Conservation (phyloP, 2,888 invertebrate species). For the Tanypteryx hageni region DNA sequence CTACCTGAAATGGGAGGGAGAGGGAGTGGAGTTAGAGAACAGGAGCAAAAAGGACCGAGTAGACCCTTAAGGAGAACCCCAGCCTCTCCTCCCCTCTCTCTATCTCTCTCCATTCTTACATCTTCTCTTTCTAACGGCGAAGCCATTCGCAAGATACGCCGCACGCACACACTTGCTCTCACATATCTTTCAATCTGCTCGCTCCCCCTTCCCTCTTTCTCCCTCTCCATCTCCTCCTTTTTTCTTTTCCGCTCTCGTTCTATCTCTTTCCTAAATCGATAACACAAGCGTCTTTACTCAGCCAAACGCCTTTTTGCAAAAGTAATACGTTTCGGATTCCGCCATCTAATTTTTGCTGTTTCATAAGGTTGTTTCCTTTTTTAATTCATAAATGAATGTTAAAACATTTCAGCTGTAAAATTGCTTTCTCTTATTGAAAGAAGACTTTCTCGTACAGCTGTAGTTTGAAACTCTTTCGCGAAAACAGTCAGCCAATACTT, state of each 20-base stretch:
- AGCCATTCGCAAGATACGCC: constrained; percentile 50
- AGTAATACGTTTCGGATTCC: neutral
- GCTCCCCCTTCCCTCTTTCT: neutral
- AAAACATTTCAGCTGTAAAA: too few relatives aligned
- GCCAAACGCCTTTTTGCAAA: neutral
- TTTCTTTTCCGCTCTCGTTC: neutral
- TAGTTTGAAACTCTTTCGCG: too few relatives aligned
- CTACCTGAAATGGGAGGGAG: constrained; percentile 36
- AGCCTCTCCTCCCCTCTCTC: neutral
- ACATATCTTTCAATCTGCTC: constrained; percentile 62
- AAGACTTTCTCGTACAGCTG: too few relatives aligned
- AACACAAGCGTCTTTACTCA: neutral
- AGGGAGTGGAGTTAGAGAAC: neutral
- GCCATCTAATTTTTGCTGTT: too few relatives aligned
- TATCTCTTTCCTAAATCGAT: neutral
- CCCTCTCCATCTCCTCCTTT: neutral
- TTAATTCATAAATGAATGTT: too few relatives aligned
- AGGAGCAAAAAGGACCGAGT: constrained; percentile 15
- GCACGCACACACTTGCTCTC: constrained; percentile 45
- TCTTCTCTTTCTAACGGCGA: constrained; percentile 26
- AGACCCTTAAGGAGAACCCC: constrained; percentile 30
- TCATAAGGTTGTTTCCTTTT: too few relatives aligned
- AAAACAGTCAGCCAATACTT: too few relatives aligned
- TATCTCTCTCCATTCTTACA: neutral
- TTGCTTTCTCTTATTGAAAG: too few relatives aligned